These are phyloP conservation scores for Clostera curtula DNA, from an alignment of 2,888 invertebrate genomes.

Conservation along the genomic window DNA sequence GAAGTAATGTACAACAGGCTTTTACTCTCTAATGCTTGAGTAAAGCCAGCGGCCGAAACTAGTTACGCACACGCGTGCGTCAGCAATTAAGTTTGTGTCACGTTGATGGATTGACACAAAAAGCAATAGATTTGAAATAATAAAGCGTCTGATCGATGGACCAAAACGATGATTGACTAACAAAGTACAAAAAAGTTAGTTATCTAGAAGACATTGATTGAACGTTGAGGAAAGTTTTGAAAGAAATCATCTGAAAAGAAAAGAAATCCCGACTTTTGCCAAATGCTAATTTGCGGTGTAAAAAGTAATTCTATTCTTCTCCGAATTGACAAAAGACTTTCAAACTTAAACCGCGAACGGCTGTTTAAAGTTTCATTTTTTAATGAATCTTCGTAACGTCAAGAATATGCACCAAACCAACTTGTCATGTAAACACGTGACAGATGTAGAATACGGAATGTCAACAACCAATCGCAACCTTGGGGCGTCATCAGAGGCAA, in stretches of 20 bases:
- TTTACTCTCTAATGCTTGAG: not conserved
- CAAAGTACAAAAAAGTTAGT: slow-evolving; percentile 15
- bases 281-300: slow-evolving; percentile 14
- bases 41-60: too few species aligned
- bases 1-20: not conserved
- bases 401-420: too few species aligned
- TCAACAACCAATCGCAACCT: too few species aligned
- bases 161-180: slow-evolving; percentile 15
- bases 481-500: too few species aligned
- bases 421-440: too few species aligned
- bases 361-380: not conserved
- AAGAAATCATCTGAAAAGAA: slow-evolving; percentile 14
- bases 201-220: slow-evolving; percentile 21
- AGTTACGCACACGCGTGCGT: too few species aligned
- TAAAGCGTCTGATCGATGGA: slow-evolving; percentile 10
- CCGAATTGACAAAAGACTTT: not conserved
- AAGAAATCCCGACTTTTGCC: slow-evolving; percentile 18
- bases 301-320: slow-evolving; percentile 1
- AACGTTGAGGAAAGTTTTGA: slow-evolving; percentile 13
- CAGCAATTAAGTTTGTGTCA: slow-evolving; percentile 1
- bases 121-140: slow-evolving; percentile 5
- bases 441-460: too few species aligned
- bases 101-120: slow-evolving; percentile 3
- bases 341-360: not conserved
- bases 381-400: too few species aligned